A percentile compares a stretch with the other conserved stretches of the same genome.
Conservation (phyloP, 2,888 invertebrate genomes). For the Dexiosoma caninum region DNA sequence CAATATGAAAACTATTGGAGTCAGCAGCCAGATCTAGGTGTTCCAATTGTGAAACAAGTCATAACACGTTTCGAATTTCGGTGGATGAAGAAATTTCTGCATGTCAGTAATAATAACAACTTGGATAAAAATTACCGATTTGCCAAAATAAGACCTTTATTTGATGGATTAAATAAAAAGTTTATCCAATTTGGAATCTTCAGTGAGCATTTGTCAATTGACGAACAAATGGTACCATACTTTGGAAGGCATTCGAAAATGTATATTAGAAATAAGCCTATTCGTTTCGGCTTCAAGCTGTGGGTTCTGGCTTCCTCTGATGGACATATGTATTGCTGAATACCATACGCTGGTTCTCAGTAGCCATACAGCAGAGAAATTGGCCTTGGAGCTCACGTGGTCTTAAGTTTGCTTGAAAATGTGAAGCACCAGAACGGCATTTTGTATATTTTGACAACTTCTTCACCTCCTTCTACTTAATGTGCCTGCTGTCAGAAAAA, state of each 20-base stretch:
- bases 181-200: not conserved
- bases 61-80: too few species aligned
- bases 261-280: too few species aligned
- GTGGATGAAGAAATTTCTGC: too few species aligned
- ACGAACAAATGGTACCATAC: not conserved
- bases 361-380: not conserved
- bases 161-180: not conserved
- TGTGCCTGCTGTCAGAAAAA: not conserved
- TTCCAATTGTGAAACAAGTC: too few species aligned
- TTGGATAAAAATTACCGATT: too few species aligned
- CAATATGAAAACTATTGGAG: too few species aligned
- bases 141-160: not conserved
- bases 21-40: too few species aligned
- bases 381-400: not conserved
- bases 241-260: not conserved
- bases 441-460: not conserved
- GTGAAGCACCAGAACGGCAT: conserved; percentile 1
- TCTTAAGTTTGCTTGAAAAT: not conserved
- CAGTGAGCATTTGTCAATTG: not conserved
- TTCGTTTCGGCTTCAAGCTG: too few species aligned
- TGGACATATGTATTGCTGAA: not conserved
- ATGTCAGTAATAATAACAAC: too few species aligned
- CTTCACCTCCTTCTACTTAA: not conserved
- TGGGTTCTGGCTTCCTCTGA: not conserved
- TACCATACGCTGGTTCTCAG: not conserved